Evolutionary conservation across 2,888 invertebrate species (phyloP).

Genomic region (Lysandra bellargus): DNA sequence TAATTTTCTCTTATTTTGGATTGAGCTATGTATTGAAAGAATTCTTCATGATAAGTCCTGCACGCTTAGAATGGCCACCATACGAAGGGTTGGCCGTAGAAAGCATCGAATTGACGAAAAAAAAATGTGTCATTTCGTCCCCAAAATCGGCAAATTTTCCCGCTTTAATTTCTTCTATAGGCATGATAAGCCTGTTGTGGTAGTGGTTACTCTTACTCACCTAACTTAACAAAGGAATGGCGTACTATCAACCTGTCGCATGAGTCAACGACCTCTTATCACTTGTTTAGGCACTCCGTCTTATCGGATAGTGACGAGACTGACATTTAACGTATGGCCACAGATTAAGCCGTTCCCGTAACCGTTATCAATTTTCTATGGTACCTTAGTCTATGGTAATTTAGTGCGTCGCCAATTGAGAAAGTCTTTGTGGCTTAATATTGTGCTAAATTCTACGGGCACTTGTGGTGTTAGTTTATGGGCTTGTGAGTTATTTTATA

Average conservation of each 20-base stretch:
- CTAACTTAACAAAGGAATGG: not conserved
- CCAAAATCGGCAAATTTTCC: no score
- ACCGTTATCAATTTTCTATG: slow-evolving; percentile 17
- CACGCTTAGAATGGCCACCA: no score
- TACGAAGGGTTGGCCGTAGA: no score
- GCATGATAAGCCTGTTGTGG: no score
- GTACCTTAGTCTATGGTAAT: not conserved
- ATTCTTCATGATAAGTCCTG: no score
- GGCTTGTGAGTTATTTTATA: slow-evolving; percentile 8
- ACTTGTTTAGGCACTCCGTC: slow-evolving; percentile 44
- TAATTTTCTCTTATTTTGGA: no score
- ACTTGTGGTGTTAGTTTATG: slow-evolving; percentile 7
- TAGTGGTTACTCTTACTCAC: not conserved
- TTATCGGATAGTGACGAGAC: slow-evolving; percentile 46
- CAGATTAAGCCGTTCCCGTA: slow-evolving; percentile 34
- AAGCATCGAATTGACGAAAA: no score
- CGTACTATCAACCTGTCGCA: not conserved
- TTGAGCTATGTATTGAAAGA: no score
- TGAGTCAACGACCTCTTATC: slow-evolving; percentile 49
- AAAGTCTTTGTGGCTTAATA: slow-evolving; percentile 12
- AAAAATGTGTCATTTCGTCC: no score
- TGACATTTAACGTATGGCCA: slow-evolving; percentile 39
- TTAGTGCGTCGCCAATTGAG: not conserved
- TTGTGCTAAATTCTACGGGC: slow-evolving; percentile 12
- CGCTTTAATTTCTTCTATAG: no score